Base-by-base conservation (phyloP, 2,797 vertebrate genomes). In the Danio jaintianensis region DNA sequence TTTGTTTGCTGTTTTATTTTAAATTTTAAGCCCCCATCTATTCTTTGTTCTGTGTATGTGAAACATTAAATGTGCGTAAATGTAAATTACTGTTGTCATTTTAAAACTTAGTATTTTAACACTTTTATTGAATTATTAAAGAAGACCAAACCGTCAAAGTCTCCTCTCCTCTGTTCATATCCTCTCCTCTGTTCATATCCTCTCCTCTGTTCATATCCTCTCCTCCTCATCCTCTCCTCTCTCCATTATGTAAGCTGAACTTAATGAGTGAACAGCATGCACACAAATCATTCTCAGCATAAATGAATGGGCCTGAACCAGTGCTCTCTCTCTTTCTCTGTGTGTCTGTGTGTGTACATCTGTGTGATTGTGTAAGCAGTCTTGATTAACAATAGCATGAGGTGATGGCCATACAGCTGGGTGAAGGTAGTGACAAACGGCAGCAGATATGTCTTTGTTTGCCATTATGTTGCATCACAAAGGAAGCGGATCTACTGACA, bases 381-480 rank as follows among this genome's bases (percentile, higher is more conserved):
- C 22, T 73, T 85, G 47, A 82, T 80, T 85, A 79, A 82, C 68
- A 80, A 82, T 45, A 78, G 79, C 55, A 29, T 50, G 50, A 79
- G 75, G 58, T 71, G 22, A 76, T 43, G 73, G 56, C 73, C 71
- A 75, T 62, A 75, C 76, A 83, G 79, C 74, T 76, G 68, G 45
- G 42, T 74, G 53, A 81, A 80, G 36, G 75, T 59, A 82, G 56
- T 81, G 80, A 69, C 68, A 82, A 69, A 75, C 50, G 20, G 66
- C 63, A 52, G 69, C 50, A 73, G 71, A 74, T 69, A 80, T 59
- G 69, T 78, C 78, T 85, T 82, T 74, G 75, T 83, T 81, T 83
- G 83, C 66, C 75, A 83, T 87, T 83, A 78, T 75, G 22, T 74
- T 78, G 68, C 20, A 77, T 85, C 62, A 86, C 64, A 80, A 79